A percentile compares a stretch with the other conserved stretches of the same genome.
These are phyloP conservation scores for Muschampia plurimacula DNA, from an alignment of 2,888 invertebrate genomes.

Conservation along the genomic window DNA sequence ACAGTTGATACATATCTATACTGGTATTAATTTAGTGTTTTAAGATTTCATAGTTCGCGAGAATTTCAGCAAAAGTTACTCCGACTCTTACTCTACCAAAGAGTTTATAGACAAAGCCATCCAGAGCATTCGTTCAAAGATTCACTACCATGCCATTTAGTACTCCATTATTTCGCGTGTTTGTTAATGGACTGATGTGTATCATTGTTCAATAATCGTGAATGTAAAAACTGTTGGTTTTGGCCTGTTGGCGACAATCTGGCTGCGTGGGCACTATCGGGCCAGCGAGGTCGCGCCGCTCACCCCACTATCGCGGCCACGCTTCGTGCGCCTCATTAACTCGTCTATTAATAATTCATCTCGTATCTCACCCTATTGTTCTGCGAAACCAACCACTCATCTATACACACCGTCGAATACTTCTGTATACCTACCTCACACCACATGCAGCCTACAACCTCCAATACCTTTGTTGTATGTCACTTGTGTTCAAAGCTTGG, in stretches of 20 bases:
- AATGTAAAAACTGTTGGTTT: constrained; percentile 61
- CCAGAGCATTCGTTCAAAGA: constrained; percentile 28
- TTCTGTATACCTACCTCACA: constrained; percentile 19
- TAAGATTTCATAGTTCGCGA: too few relatives aligned
- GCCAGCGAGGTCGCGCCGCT: constrained; percentile 77
- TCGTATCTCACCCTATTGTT: constrained; percentile 77
- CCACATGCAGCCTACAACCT: constrained; percentile 21
- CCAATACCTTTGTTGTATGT: constrained; percentile 22
- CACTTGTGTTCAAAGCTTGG: constrained; percentile 32
- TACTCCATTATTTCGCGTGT: constrained; percentile 29
- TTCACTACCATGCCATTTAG: constrained; percentile 25
- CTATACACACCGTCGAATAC: constrained; percentile 40
- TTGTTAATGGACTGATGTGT: constrained; percentile 40
- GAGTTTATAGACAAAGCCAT: constrained; percentile 15
- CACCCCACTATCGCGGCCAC: constrained; percentile 76
- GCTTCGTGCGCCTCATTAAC: constrained; percentile 72
- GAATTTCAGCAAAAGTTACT: background rate
- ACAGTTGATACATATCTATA: too few relatives aligned
- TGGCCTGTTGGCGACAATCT: constrained; percentile 77
- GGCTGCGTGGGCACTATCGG: constrained; percentile 83
- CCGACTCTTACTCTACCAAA: background rate
- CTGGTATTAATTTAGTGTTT: too few relatives aligned
- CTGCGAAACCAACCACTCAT: constrained; percentile 68
- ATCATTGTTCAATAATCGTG: constrained; percentile 43
- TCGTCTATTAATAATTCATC: constrained; percentile 80